Evolutionary conservation across 1,140 invertebrate genomes (phyloP).

Genomic region (Drosophila melanica): DNA sequence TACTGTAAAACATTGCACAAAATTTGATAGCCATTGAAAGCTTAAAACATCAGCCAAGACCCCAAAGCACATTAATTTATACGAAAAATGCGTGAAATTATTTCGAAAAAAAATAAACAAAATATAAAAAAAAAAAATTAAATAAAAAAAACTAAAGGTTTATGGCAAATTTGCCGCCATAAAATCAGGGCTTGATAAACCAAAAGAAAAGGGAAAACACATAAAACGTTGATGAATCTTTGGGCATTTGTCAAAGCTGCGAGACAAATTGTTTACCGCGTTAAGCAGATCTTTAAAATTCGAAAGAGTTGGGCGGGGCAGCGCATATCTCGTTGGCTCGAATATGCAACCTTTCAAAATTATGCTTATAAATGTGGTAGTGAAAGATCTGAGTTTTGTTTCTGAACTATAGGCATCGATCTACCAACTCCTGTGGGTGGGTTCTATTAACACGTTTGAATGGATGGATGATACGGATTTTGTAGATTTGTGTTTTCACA

Average conservation of each 20-base stretch:
- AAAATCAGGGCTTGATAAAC: conserved; percentile 26
- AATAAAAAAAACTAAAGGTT: conserved; percentile 23
- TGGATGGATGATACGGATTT: too few relatives aligned
- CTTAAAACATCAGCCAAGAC: conserved; percentile 1
- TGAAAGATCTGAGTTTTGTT: too few relatives aligned
- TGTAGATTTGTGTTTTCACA: too few relatives aligned
- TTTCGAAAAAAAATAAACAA: conserved; percentile 28
- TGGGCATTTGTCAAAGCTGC: conserved; percentile 64
- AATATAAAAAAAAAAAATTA: conserved; percentile 27
- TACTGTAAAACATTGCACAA: conserved; percentile 73
- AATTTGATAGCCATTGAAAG: conserved; percentile 35
- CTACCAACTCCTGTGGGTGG: too few relatives aligned
- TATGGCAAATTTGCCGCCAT: conserved; percentile 55
- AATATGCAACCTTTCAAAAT: not conserved
- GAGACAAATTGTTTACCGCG: conserved; percentile 53
- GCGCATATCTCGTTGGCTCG: too few relatives aligned
- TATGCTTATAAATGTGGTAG: not conserved
- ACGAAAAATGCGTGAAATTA: conserved; percentile 70
- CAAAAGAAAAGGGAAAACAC: conserved; percentile 62
- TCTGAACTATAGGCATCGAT: too few relatives aligned
- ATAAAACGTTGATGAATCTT: conserved; percentile 66
- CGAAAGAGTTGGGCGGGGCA: not conserved
- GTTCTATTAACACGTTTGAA: too few relatives aligned
- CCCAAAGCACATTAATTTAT: conserved; percentile 55
- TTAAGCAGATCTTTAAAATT: conserved; percentile 12